Conservation (phyloP, 2,797 vertebrate genomes). For the Caiman crocodilus region DNA sequence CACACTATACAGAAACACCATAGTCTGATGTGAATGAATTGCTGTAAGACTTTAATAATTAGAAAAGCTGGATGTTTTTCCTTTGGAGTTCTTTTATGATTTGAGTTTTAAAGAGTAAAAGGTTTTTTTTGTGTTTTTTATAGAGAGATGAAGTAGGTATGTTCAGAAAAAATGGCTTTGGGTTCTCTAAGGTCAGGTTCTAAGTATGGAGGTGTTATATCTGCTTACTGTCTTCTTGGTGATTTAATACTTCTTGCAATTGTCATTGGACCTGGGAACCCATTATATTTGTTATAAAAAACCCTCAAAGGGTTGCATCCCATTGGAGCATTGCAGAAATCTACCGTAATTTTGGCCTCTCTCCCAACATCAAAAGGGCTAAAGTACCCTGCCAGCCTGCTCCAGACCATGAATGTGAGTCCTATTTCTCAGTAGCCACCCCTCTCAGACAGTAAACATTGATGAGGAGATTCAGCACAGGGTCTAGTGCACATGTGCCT, state of each 20-base stretch:
- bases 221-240: constrained; percentile 57
- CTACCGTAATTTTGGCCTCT: too few species aligned
- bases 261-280: background rate
- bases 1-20: background rate
- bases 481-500: too few species aligned
- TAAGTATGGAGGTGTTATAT: constrained; percentile 68
- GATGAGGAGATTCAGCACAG: too few species aligned
- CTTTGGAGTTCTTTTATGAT: background rate
- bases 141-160: background rate
- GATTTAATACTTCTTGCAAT: constrained; percentile 18
- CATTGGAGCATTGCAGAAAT: too few species aligned
- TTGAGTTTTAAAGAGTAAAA: background rate
- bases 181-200: constrained; percentile 31
- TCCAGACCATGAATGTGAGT: too few species aligned
- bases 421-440: too few species aligned
- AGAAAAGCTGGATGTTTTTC: background rate
- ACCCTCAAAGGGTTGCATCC: too few species aligned
- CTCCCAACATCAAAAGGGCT: too few species aligned
- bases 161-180: constrained; percentile 44
- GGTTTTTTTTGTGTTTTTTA: background rate
- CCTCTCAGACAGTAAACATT: too few species aligned
- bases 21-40: background rate
- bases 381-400: too few species aligned
- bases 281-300: background rate
- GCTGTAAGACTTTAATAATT: background rate